These are phyloP conservation scores for Ceuthmochares aereus DNA, from an alignment of 2,113 vertebrate species.

Conservation along the genomic window DNA sequence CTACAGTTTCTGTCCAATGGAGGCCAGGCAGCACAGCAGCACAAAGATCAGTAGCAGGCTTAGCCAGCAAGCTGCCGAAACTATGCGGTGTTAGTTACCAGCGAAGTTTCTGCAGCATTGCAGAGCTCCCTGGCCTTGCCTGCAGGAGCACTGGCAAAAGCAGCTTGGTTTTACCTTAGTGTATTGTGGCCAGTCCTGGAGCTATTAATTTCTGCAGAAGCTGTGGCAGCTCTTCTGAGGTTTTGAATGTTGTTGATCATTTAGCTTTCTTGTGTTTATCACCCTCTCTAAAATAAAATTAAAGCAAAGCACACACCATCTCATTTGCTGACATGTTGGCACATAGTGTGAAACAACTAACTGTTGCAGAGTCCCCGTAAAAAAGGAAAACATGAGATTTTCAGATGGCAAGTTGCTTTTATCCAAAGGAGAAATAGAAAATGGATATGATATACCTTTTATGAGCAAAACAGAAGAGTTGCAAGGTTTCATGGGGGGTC, in stretches of 20 bases:
- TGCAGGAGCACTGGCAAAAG: neutral
- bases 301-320: neutral
- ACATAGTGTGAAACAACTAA: neutral
- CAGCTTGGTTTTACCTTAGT: neutral
- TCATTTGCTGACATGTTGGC: neutral
- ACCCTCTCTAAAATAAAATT: neutral
- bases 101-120: neutral
- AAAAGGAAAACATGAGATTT: neutral
- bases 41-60: neutral
- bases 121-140: neutral
- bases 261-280: neutral
- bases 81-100: fast-evolving
- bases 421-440: neutral
- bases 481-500: neutral
- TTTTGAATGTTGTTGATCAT: neutral
- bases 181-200: neutral
- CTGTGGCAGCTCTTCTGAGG: neutral
- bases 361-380: neutral
- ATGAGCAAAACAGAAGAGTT: neutral
- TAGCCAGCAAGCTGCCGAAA: neutral
- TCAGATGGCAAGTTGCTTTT: neutral
- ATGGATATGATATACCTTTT: neutral
- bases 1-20: neutral
- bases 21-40: neutral
- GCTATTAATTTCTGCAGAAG: neutral